Evolutionary conservation across 2,113 vertebrate species (phyloP), one percentile per base, ranked within the genome.

Genomic region (Narcine bancroftii): DNA sequence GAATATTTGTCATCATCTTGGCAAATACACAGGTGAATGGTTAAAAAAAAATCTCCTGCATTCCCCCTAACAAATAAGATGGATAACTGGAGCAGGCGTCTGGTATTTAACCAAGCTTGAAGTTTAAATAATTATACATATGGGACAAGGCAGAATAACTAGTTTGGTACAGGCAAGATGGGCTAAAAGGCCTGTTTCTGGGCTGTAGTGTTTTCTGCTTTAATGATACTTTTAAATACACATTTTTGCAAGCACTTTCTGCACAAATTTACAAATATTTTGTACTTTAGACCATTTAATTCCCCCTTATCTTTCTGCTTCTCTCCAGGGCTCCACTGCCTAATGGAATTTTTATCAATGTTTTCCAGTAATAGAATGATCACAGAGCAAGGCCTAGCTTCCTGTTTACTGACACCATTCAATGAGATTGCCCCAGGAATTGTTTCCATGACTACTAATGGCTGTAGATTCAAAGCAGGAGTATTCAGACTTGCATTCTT

Each of bases 401-500:
- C 33, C 53, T 63, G 81, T 36, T 87, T 60, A 36, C 53, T 87
- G 53, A 87, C 81, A 87, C 81, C 81, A 87, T 87, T 60, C 53
- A 87, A 60, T 60, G 81, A 11, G 36, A 60, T 60, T 87, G 81
- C 53, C 81, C 53, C 53, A 63, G 81, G 81, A 87, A 87, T 63
- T 87, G 81, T 87, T 42, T 63, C 53, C 81, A 60, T 63, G 53
- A n/a, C n/a, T 33, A 87, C 53, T 21, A 60, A 87, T 63, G n/a
- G 1, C 50, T 63, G 26, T 56, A 6, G 81, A 21, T 60, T 87
- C 53, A 87, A 87, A 56, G 79, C 47, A 53, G 81, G 53, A 87
- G 56, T 60, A 87, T 87, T 87, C 81, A 87, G 56, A 87, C 81
- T 36, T n/a, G 81, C 53, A 36, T 36, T 36, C 53, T 87, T 87